Evolutionary conservation across 2,797 vertebrate genomes (phyloP), one percentile per base, ranked within the genome.

Genomic region (Takifugu rubripes): DNA sequence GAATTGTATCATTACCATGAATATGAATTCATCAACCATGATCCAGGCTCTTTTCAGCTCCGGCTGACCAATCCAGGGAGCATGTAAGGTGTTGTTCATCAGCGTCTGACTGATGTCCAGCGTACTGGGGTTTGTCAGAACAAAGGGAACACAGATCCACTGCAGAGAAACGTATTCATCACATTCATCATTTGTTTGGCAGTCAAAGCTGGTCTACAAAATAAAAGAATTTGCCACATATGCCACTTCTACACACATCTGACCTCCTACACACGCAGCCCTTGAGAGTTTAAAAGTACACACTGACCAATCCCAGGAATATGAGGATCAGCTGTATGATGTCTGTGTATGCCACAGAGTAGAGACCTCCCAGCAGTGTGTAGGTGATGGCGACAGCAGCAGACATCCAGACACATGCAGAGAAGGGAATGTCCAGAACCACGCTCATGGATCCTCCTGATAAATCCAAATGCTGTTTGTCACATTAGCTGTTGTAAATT

Each of bases 311-410:
- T 25, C 89, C 82, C 64, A 90, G 0, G 0, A 78, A 78, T 3
- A 90, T 72, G 61, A 93, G 89, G 66, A 81, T 0, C 52, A 92
- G 66, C 67, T 92, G 91, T 52, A 88, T 81, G 12, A 92, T 0
- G 10, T 76, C 85, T 66, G 77, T 79, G 64, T 79, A 72, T 16
- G 69, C 76, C 60, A 72, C 76, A 1, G 72, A 91, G 70, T 91
- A 92, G 49, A 93, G 75, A 0, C 91, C 90, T 60, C 91, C 71
- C 48, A 74, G 36, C 48, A 74, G 55, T 0, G 71, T 91, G 66
- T 91, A 92, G 52, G 67, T 16, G 6, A 84, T 77, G 17, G 87
- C 84, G 1, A 78, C 76, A 3, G 70, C 79, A 21, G 90, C 80
- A 0, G 91, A 91, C 65, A 90, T 14, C 31, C 83, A 63, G 54